These are phyloP conservation scores for Trididemnum nubilum DNA, from an alignment of 23 tunicate genomes.

Conservation along the genomic window DNA sequence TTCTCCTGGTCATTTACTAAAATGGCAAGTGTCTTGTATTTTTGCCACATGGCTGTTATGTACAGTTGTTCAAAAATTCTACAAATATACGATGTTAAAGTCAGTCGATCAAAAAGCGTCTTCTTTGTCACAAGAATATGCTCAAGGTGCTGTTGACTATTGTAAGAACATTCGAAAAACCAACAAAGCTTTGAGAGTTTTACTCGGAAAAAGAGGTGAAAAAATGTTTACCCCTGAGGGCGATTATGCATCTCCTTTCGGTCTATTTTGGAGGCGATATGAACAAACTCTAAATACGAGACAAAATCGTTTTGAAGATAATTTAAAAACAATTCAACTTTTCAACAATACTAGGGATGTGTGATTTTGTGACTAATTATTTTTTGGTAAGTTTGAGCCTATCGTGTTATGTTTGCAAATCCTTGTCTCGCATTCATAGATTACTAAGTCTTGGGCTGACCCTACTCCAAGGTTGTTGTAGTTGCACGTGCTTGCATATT, in stretches of 20 bases:
- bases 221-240: conserved; percentile 58
- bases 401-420: no score
- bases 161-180: conserved; percentile 44
- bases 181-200: conserved; percentile 49
- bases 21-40: conserved; percentile 27
- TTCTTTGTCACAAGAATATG: conserved; percentile 66
- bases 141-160: conserved; percentile 72
- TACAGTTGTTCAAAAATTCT: conserved; percentile 45
- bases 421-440: no score
- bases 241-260: conserved; percentile 28
- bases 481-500: no score
- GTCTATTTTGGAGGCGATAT: conserved; percentile 43
- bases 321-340: background rate
- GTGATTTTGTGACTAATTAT: no score
- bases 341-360: background rate
- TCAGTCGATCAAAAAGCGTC: conserved; percentile 69
- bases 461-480: no score
- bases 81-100: conserved; percentile 22
- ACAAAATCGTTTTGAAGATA: conserved; percentile 18
- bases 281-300: conserved; percentile 51
- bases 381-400: no score
- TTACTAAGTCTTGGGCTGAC: no score
- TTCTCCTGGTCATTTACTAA: conserved; percentile 9
- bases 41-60: conserved; percentile 53
- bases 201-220: conserved; percentile 81